Percentiles rank a stretch among this genome's conserved stretches.
These are phyloP conservation scores for Xylocampa areola DNA, from an alignment of 2,888 invertebrate species.

Conservation along the genomic window DNA sequence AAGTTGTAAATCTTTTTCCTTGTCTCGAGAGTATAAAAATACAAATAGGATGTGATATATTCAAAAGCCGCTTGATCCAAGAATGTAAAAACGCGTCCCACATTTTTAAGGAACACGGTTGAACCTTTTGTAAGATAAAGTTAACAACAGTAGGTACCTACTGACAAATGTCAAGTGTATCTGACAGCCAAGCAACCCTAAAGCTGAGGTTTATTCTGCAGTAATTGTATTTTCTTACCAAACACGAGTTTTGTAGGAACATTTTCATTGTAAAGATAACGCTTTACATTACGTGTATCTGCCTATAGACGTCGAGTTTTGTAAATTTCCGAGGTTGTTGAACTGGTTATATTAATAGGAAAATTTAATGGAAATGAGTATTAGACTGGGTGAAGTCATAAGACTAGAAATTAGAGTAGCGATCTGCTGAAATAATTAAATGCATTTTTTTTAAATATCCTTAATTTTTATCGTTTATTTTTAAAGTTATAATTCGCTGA, in stretches of 20 bases:
- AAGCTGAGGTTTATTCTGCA: conserved; percentile 64
- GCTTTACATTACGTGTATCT: conserved; percentile 7
- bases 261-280: conserved; percentile 12
- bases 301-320: neutral
- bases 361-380: too few species aligned
- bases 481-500: too few species aligned
- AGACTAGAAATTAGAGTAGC: too few species aligned
- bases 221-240: conserved; percentile 72
- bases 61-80: neutral
- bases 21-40: too few species aligned
- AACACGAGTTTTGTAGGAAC: conserved; percentile 56
- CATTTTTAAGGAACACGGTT: neutral
- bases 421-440: too few species aligned
- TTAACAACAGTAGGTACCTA: conserved; percentile 38
- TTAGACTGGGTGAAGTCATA: too few species aligned
- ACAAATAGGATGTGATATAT: too few species aligned
- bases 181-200: conserved; percentile 48
- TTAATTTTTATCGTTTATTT: too few species aligned
- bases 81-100: neutral
- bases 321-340: too few species aligned
- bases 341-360: too few species aligned
- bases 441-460: too few species aligned
- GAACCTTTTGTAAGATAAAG: conserved; percentile 22
- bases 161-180: conserved; percentile 39
- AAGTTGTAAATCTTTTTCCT: too few species aligned